Conservation (phyloP, 2,888 invertebrate genomes). For the Brachyptera putata region DNA sequence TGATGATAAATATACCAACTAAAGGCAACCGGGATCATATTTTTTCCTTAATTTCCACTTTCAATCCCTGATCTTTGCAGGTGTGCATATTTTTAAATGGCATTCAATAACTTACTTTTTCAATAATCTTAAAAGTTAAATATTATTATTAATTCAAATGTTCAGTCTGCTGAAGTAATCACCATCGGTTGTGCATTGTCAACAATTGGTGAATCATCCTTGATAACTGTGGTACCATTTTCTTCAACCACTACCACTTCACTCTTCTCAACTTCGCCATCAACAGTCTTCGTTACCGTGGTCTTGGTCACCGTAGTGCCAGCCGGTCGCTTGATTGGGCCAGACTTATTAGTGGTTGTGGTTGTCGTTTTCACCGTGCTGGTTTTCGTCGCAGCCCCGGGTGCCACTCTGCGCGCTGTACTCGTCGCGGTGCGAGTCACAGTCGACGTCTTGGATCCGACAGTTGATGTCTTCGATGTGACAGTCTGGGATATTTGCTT, state of each 20-base stretch:
- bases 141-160: background rate
- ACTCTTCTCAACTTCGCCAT: background rate
- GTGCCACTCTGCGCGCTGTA: conserved; percentile 40
- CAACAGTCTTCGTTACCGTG: conserved; percentile 12
- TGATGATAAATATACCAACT: conserved; percentile 10
- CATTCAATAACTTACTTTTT: background rate
- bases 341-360: conserved; percentile 37
- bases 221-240: conserved; percentile 35
- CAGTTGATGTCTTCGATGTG: too few species aligned
- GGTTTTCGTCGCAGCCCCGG: conserved; percentile 35
- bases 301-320: conserved; percentile 31
- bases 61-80: background rate
- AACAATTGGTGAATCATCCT: conserved; percentile 44
- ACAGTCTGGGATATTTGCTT: conserved; percentile 59
- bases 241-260: conserved; percentile 36
- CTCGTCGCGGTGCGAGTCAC: conserved; percentile 36
- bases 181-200: conserved; percentile 3
- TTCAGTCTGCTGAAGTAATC: conserved; percentile 10
- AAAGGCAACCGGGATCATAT: conserved; percentile 13
- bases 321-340: conserved; percentile 41
- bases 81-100: background rate
- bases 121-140: background rate
- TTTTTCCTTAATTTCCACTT: background rate
- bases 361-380: conserved; percentile 32
- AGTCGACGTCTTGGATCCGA: conserved; percentile 42